Conservation (phyloP, 2,113 vertebrate genomes). For the Narcine bancroftii region DNA sequence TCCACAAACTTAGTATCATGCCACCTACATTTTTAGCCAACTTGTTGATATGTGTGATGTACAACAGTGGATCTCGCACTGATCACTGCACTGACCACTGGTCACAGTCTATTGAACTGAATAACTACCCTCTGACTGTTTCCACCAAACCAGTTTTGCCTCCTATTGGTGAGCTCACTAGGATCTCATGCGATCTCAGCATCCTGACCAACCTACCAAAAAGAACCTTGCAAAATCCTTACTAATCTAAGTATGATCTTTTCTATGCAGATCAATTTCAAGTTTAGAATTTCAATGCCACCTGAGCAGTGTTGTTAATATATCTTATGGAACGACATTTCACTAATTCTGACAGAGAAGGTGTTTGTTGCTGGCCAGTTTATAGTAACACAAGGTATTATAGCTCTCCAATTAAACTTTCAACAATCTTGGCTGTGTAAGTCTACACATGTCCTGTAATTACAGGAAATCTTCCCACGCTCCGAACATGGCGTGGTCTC, state of each 20-base stretch:
- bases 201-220: too few relatives aligned
- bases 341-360: background rate
- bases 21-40: too few relatives aligned
- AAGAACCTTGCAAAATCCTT: too few relatives aligned
- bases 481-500: background rate
- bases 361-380: background rate
- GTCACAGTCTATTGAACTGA: too few relatives aligned
- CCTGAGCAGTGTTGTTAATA: background rate
- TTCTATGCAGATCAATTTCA: slow-evolving; percentile 6
- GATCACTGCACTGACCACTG: too few relatives aligned
- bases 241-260: background rate
- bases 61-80: too few relatives aligned
- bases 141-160: too few relatives aligned
- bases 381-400: background rate
- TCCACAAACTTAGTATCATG: too few relatives aligned
- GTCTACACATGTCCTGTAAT: slow-evolving; percentile 1
- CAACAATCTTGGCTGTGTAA: background rate
- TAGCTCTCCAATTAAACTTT: slow-evolving; percentile 14
- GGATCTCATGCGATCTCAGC: too few relatives aligned
- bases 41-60: too few relatives aligned
- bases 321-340: background rate
- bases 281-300: background rate
- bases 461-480: slow-evolving; percentile 3
- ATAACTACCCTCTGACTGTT: too few relatives aligned
- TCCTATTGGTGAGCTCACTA: too few relatives aligned